Base-by-base conservation (phyloP, 1,140 invertebrate genomes). In the Vollenhovia emeryi region DNA sequence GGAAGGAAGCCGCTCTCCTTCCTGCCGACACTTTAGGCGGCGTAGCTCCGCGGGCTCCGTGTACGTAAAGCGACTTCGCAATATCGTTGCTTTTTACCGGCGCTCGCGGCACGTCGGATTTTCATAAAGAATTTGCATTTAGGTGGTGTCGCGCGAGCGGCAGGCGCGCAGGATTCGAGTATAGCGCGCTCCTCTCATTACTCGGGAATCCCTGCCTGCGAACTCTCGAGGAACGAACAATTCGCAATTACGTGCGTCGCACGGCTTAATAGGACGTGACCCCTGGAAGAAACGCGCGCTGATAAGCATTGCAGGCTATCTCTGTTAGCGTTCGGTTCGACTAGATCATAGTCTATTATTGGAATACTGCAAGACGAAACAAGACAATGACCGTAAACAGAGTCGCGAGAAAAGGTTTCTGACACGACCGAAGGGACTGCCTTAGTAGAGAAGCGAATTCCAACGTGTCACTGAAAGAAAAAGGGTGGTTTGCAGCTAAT, bases 61-160 rank as follows among this genome's bases (percentile, higher is more conserved):
- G 5, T 55, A 64, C 33, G 18, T 50, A 21, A 27, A 68, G 60
- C 60, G 30, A 79, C 30, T 78, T 40, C 9, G 76, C 62, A 69
- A 79, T 79, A 79, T 79, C 76, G 62, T 79, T 69, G 62, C 62
- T 68, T 69, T 79, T 79, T 55, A 79, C 33, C 15, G 21, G 21
- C 30, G 13, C 8, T 18, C 27, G 45, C 60, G 76, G 62, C 21
- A 55, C 21, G 59, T 36, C 75, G 48, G 75, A 66, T 79, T 79
- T 79, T 79, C 62, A 79, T 79, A 69, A 68, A 79, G 76, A 79
- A 79, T 68, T 79, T 79, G 45, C 76, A 79, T 79, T 79, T 69
- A 79, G 27, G 45, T 79, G 69, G 15, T n/a, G n/a, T 66, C 40
- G 21, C 24, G 18, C 27, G 24, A 27, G 40, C 36, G 24, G 24